Evolutionary conservation across 2,888 invertebrate species (phyloP).

Genomic region (Drosophila tanythrix): DNA sequence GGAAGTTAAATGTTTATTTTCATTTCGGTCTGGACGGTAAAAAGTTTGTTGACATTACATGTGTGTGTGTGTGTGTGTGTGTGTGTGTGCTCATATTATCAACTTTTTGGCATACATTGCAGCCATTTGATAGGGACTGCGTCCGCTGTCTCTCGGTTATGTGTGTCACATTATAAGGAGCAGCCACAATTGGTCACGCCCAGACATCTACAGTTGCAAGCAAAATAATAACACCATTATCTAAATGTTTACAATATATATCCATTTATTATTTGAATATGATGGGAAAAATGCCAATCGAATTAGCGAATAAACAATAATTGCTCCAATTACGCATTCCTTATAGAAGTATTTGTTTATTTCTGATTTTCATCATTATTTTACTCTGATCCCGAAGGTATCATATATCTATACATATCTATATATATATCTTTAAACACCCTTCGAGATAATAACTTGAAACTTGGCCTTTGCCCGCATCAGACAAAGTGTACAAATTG

Average conservation of each 20-base stretch:
- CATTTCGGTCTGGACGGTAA: constrained; percentile 51
- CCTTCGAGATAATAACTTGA: too few relatives aligned
- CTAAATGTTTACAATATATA: neutral
- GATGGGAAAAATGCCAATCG: neutral
- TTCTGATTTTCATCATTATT: neutral
- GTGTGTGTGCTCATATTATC: too few relatives aligned
- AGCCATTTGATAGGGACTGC: neutral
- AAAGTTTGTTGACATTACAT: constrained; percentile 21
- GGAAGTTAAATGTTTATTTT: constrained; percentile 78
- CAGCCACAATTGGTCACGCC: constrained; percentile 9
- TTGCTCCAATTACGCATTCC: neutral
- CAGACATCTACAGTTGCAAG: neutral
- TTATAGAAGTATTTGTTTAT: neutral
- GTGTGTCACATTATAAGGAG: neutral
- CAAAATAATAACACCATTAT: neutral
- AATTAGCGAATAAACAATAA: neutral
- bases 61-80: too few relatives aligned
- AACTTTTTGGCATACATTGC: constrained; percentile 23
- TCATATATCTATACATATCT: too few relatives aligned
- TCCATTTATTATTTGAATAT: neutral
- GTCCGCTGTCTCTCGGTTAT: neutral
- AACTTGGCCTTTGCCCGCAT: too few relatives aligned
- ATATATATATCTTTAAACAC: too few relatives aligned
- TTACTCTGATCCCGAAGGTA: too few relatives aligned
- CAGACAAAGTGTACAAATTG: too few relatives aligned